Evolutionary conservation across 2,888 invertebrate species (phyloP), one percentile per base, ranked within the genome.

Genomic region (Cephonodes hylas): DNA sequence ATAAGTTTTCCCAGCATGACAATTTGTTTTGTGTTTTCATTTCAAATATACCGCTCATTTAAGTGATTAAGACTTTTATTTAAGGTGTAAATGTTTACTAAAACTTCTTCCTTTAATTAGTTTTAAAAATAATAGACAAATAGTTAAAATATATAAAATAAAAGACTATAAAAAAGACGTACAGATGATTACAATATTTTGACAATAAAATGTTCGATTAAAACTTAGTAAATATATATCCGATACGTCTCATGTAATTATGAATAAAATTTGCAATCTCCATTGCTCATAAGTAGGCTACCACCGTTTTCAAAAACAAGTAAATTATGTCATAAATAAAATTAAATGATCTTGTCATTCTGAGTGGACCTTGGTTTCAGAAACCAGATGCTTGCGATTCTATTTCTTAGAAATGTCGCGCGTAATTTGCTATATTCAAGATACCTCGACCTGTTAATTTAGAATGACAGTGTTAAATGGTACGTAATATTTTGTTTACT

Each of bases 391-490:
- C 66, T 73, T 70, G 67, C 64, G 67, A 77, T 80, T 81, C 70
- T 74, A 69, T 77, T 81, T 79, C 77, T 65, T 65, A 63, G 61
- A 25, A 68, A 74, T 67, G 64, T 73, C 63, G 70, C 67, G 58
- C 70, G 70, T 71, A 75, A 66, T 73, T 75, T 67, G 38, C 48
- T 60, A 63, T 66, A 66, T 64, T 59, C 18, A 42, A 53, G 73
- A 76, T 72, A 70, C 64, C 66, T 63, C 66, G 64, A 62, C 74
- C 68, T 74, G 70, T 73, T 83, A 78, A 87, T 87, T 85, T 77
- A 74, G 70, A 81, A 76, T 72, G 88, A 89, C 86, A 87, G 83
- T 85, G 84, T 81, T 84, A 86, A 87, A 88, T 86, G 83, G 76
- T 78, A 73, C 73, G 80, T 75, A 74, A 79, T 81, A 84, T 84